Conservation (phyloP, 2,888 invertebrate species). For the Allygus modestus region DNA sequence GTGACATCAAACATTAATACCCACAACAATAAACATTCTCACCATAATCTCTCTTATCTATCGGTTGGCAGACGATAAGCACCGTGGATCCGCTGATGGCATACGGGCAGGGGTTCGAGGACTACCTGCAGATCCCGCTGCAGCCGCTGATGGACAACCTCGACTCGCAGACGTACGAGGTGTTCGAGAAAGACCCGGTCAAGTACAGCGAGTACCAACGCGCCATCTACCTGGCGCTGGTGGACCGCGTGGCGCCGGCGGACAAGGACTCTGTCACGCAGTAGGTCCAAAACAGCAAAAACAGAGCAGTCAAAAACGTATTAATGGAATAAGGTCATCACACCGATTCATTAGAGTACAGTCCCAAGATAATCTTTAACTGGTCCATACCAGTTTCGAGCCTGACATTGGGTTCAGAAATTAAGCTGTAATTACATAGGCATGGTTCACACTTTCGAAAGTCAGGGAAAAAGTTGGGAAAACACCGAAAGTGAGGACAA, state of each 20-base stretch:
- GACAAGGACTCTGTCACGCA: slow-evolving; percentile 77
- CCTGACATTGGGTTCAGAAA: too few species aligned
- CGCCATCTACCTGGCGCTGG: slow-evolving; percentile 88
- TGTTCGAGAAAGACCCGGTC: slow-evolving; percentile 98
- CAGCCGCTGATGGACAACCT: slow-evolving; percentile 98
- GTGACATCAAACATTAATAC: too few species aligned
- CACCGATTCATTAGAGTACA: too few species aligned
- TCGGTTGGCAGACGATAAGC: slow-evolving; percentile 16
- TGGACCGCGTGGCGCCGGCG: slow-evolving; percentile 77
- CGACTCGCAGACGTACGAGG: slow-evolving; percentile 97
- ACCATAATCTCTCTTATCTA: too few species aligned
- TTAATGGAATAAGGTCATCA: neutral
- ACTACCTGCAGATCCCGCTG: slow-evolving; percentile 92
- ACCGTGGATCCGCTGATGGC: slow-evolving; percentile 71
- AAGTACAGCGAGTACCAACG: slow-evolving; percentile 94
- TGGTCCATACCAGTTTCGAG: too few species aligned
- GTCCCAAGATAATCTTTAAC: too few species aligned
- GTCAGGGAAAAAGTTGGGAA: too few species aligned
- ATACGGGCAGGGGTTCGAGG: slow-evolving; percentile 89
- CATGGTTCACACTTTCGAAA: too few species aligned
- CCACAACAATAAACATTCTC: too few species aligned
- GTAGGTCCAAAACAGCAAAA: slow-evolving; percentile 77
- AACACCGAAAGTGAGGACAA: too few species aligned
- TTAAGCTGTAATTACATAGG: too few species aligned
- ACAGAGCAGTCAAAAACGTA: too few species aligned